Evolutionary conservation across 2,797 vertebrate species (phyloP), one percentile per base, ranked within the genome.

Genomic region (Enteromius viviparus): DNA sequence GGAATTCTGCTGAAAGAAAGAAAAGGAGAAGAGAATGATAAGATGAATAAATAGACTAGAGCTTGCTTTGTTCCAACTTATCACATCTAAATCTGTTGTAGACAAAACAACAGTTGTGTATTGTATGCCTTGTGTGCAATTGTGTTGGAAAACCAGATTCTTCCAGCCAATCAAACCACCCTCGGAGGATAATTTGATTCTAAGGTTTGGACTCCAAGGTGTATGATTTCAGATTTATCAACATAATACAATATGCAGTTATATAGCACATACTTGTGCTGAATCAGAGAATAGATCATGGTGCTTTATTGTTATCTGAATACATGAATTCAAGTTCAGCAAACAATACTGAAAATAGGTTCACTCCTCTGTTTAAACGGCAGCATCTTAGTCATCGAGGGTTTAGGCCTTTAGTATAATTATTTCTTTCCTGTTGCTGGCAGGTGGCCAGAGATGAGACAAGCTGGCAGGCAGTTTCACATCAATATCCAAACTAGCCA

Each of bases 401-500:
- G 91, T 91, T 65, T 91, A 89, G 86, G 89, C 90, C 91, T 93
- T 92, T 87, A 53, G 53, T 89, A 88, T 82, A 84, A 89, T 90
- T 89, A 93, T 92, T 89, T 90, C 87, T 92, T 91, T 91, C 88
- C 88, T 89, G 72, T 86, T 83, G 86, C 89, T 93, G 94, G 93
- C 90, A 78, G 47, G 79, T 26, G 70, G 90, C 91, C 92, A 93
- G 88, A 69, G 87, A 90, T 88, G 91, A 92, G 87, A 84, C 89
- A 83, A 88, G 80, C 89, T 92, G 92, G 92, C 92, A 93, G 90
- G 90, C 86, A 85, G 87, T 84, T 89, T 89, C 88, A 92, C 93
- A 93, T 94, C 92, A 92, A 93, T 93, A 93, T 93, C 91, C 87
- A 91, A 92, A 94, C 90, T 91, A 93, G 92, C 92, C 93, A 93